Percentiles rank a stretch among this genome's conserved stretches.
These are phyloP conservation scores for Spodoptera frugiperda DNA, from an alignment of 1,140 invertebrate genomes.

Conservation along the genomic window DNA sequence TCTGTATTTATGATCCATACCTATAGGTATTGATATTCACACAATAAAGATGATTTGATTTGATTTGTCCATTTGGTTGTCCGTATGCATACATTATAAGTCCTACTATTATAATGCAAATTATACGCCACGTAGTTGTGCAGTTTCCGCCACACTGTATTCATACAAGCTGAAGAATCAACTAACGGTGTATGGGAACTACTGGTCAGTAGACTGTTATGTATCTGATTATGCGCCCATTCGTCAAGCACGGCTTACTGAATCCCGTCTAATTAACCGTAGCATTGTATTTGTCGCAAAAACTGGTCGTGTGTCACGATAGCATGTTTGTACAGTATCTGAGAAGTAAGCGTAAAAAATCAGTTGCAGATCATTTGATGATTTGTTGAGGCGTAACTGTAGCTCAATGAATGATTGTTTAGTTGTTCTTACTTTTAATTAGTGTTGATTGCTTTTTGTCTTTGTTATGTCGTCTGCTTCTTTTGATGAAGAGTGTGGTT, in stretches of 20 bases:
- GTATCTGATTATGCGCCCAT: constrained; percentile 13
- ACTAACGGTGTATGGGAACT: not conserved
- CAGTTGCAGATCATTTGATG: not conserved
- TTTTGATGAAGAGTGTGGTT: too few species aligned
- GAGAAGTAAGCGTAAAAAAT: not conserved
- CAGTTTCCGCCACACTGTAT: not conserved
- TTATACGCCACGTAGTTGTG: not conserved
- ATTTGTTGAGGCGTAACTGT: not conserved
- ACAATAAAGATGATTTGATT: too few species aligned
- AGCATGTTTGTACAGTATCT: not conserved
- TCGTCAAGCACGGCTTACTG: constrained; percentile 18
- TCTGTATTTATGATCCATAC: too few species aligned
- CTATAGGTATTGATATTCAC: too few species aligned
- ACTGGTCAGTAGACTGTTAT: not conserved
- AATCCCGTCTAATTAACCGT: not conserved
- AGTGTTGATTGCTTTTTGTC: too few species aligned
- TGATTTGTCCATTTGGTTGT: too few species aligned
- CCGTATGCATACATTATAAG: too few species aligned
- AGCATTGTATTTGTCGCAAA: not conserved
- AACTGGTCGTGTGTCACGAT: constrained; percentile 17
- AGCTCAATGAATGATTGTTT: not conserved
- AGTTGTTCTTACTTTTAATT: too few species aligned
- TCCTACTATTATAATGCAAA: too few species aligned
- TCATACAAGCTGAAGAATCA: not conserved
- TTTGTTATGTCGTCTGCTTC: too few species aligned